Evolutionary conservation across 1,140 invertebrate genomes (phyloP), one percentile per base, ranked within the genome.

Genomic region (Ladona fulva): DNA sequence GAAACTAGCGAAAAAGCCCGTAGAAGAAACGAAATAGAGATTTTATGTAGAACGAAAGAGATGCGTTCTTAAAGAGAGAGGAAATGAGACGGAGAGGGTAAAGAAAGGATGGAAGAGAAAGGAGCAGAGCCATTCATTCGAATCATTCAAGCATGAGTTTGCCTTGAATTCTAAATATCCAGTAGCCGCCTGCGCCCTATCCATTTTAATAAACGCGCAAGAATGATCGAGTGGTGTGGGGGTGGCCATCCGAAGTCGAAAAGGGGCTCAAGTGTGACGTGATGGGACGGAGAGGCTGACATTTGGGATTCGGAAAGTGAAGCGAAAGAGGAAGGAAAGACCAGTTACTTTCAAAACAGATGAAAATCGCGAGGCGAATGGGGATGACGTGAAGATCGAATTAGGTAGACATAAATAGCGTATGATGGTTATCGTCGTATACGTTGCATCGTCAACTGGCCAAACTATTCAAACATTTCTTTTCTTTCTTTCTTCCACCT

Each of bases 41-140:
- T 37, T 37, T 8, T 37, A 37, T 37, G 29, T 8, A n/a, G 81
- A 76, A 14, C 80, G 82, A 14, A 81, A 80, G 8, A 82, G 77
- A 19, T 78, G 80, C 29, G 80, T 81, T 6, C 80, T 79, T 12
- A 80, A 52, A 52, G 52, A 66, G 52, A 12, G 52, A 81, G 22
- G 81, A 79, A n/a, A 82, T 78, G 1, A 19, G 52, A 22, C 3
- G 12, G 52, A 66, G n/a, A 22, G 52, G n/a, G 52, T 6, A 66
- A 22, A 22, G 14, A 12, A 22, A 6, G 52, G 1, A 12, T 19
- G 3, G 52, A 12, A 66, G n/a, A 16, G n/a, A 22, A 22, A 5
- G 5, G 7, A 25, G 74, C 0, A 29, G 22, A 11, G 19, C 75
- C 42, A 76, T 76, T 76, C 75, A 29, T 76, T 76, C 24, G 42